A percentile compares a stretch with the other conserved stretches of the same genome.
Conservation (phyloP, 2,888 invertebrate species). For the Dolichopus griseipennis region DNA sequence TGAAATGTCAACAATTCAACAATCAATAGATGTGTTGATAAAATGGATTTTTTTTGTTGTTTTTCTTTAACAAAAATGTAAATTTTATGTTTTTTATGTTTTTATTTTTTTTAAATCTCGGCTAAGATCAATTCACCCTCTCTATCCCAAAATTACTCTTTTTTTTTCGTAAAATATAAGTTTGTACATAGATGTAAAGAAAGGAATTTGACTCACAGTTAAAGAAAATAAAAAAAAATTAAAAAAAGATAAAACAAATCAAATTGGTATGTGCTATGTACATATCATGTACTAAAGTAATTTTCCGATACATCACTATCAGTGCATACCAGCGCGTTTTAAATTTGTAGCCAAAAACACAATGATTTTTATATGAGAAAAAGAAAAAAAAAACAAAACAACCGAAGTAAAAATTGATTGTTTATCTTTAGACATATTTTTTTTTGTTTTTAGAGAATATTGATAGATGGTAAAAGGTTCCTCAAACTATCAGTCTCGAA, state of each 20-base stretch:
- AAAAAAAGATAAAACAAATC: neutral
- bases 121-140: neutral
- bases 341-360: too few relatives aligned
- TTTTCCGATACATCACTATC: constrained; percentile 6
- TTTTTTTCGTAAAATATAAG: neutral
- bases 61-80: neutral
- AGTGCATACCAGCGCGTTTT: neutral
- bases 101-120: neutral
- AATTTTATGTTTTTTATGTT: neutral
- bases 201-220: neutral
- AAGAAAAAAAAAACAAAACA: too few relatives aligned
- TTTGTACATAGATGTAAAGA: neutral
- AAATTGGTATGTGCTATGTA: constrained; percentile 1
- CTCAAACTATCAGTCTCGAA: too few relatives aligned
- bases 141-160: neutral
- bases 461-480: too few relatives aligned
- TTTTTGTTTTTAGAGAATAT: too few relatives aligned
- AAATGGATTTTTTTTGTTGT: neutral
- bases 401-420: too few relatives aligned
- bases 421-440: too few relatives aligned
- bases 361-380: too few relatives aligned
- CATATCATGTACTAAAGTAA: neutral
- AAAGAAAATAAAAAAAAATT: too few relatives aligned
- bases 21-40: neutral
- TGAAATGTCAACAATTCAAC: constrained; percentile 4